phyloP scores from a whole-genome alignment of 1,140 invertebrate genomes.

The Araneus ventricosus region DNA sequence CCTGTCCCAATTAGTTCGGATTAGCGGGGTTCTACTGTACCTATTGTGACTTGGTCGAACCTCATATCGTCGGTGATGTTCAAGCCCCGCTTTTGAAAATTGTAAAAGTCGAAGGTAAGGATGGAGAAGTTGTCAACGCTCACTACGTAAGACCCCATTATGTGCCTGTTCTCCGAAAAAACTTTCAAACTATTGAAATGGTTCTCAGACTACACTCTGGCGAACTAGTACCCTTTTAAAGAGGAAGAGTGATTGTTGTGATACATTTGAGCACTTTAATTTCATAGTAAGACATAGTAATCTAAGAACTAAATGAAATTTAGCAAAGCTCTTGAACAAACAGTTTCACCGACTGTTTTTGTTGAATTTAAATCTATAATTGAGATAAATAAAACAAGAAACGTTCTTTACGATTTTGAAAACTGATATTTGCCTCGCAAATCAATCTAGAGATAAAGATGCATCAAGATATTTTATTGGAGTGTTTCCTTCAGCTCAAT shows the following conservation, averaged over 20 bases:
- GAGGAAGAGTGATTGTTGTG: conserved; percentile 17
- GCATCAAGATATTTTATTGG: background rate
- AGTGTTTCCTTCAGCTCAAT: background rate
- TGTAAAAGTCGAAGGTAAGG: conserved; percentile 20
- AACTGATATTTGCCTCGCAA: background rate
- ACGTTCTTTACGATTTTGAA: background rate
- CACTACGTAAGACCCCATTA: conserved; percentile 9
- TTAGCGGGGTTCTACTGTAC: too few relatives aligned
- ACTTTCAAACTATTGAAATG: conserved; percentile 42
- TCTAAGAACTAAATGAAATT: background rate
- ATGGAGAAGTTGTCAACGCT: background rate
- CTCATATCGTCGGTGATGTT: conserved; percentile 19
- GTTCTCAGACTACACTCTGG: background rate
- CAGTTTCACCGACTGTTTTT: background rate
- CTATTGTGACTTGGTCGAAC: background rate
- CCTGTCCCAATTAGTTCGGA: too few relatives aligned
- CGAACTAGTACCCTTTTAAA: conserved; percentile 45
- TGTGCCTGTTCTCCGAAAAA: background rate
- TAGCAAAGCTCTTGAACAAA: background rate
- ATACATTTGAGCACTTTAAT: background rate
- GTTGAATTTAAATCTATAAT: background rate
- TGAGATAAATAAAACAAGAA: background rate
- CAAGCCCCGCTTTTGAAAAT: conserved; percentile 42
- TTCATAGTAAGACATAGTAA: background rate
- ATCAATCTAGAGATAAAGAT: background rate